Conservation (phyloP, 2,113 vertebrate species). For the Oxyura jamaicensis region DNA sequence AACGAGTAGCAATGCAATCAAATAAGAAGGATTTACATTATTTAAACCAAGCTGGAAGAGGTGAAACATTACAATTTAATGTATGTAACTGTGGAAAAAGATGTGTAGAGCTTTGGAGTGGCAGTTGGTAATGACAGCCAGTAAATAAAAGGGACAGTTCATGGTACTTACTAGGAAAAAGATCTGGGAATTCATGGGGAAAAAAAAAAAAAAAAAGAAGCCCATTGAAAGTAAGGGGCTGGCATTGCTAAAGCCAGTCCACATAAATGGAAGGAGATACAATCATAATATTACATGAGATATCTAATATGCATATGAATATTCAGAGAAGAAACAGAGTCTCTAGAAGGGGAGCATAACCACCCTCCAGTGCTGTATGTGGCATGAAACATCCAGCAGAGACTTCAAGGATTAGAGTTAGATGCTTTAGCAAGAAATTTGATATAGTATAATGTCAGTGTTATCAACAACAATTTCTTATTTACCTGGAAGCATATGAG, state of each 20-base stretch:
- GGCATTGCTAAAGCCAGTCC: neutral
- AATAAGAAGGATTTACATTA: constrained; percentile 61
- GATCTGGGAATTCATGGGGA: neutral
- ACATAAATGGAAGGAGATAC: neutral
- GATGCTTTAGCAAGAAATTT: neutral
- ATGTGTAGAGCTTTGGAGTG: constrained; percentile 28
- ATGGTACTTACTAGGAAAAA: neutral
- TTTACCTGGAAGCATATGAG: neutral
- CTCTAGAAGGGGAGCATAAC: neutral
- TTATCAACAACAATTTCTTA: neutral
- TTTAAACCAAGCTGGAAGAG: constrained; percentile 41
- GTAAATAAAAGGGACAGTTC: neutral
- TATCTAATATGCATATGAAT: neutral
- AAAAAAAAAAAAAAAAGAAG: neutral
- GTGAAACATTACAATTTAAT: constrained; percentile 58
- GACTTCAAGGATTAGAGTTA: neutral
- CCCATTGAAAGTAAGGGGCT: neutral
- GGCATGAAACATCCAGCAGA: neutral
- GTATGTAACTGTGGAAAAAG: constrained; percentile 9
- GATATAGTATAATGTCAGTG: neutral
- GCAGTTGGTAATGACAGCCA: constrained; percentile 33
- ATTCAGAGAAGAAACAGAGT: neutral
- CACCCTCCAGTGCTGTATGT: neutral
- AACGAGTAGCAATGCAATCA: constrained; percentile 33
- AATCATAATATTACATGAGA: neutral